Evolutionary conservation across 2,113 vertebrate genomes (phyloP).

Genomic region (Gobius niger): DNA sequence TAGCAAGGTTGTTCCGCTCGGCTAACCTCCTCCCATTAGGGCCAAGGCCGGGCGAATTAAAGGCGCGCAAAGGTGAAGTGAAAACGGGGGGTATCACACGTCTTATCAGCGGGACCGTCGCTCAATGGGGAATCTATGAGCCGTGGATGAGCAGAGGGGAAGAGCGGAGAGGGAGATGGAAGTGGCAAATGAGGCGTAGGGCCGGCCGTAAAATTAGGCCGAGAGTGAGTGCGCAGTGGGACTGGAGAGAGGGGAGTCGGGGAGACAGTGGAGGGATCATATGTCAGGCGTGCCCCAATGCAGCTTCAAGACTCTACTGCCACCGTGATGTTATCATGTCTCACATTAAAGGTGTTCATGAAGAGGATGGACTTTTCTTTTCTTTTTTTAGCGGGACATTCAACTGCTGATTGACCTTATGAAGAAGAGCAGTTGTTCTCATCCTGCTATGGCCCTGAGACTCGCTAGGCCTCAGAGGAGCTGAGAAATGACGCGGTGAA

Average conservation of each 20-base stretch:
- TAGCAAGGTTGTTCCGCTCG: slow-evolving; percentile 61
- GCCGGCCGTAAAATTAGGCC: slow-evolving; percentile 1
- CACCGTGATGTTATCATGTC: no score
- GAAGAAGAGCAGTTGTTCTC: no score
- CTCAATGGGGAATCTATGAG: slow-evolving; percentile 9
- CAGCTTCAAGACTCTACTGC: no score
- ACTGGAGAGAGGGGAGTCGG: not conserved
- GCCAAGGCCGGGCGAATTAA: slow-evolving; percentile 44
- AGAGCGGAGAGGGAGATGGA: not conserved
- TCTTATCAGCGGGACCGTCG: slow-evolving; percentile 2
- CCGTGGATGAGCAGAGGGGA: slow-evolving; percentile 14
- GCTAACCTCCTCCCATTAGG: slow-evolving; percentile 30
- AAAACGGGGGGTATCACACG: not conserved
- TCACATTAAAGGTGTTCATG: no score
- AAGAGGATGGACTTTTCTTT: no score
- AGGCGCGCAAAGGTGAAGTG: slow-evolving; percentile 43
- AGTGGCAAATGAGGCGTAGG: slow-evolving; percentile 10
- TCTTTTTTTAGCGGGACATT: no score
- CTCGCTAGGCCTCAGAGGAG: no score
- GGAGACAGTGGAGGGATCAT: slow-evolving; percentile 24
- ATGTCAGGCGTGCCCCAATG: no score
- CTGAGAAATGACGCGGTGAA: no score
- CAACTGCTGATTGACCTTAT: no score
- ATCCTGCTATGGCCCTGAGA: no score
- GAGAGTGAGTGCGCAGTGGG: not conserved